Base-by-base conservation (phyloP, 2,113 vertebrate genomes). In the Sardina pilchardus region DNA sequence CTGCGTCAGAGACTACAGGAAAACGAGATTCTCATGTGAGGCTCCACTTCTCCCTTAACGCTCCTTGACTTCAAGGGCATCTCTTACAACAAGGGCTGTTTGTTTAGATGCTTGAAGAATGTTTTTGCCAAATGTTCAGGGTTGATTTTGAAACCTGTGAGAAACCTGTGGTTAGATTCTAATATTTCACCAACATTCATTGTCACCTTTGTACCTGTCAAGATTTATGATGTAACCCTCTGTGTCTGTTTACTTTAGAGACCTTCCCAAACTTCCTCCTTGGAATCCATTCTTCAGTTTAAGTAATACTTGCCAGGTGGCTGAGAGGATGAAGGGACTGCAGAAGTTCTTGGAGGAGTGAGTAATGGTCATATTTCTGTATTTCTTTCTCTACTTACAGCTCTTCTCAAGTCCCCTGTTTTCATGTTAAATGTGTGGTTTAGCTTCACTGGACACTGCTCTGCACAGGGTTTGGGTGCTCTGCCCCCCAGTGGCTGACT, bases 211-310 rank as follows among this genome's bases (percentile, higher is more conserved):
- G 10, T 26, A 10, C 7, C 36, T 42, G 39, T 45, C 24, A 1
- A 6, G 45, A 6, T 47, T 12, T 19, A 83, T 30, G 34, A 10
- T 34, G 0, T 48, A 2, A 2, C 17, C 2, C 1, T 12, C 2
- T 67, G 39, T 45, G 34, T 82, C n/a, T 82, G 42, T 59, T 0
- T 86, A 1, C 84, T 0, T 0, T 86, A 96, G 95, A 84, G 95
- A 97, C 48, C 82, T 99, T 48, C 98, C 98, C 24, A 98, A 98
- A 85, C 93, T 99, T 87, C 97, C 97, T 6, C 93, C 96, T 2
- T 95, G 96, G 94, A 97, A 95, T 80, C 96, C 96, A 0, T 99
- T 99, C 94, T 98, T 99, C 93, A 98, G 96, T 83, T 91, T 96
- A 89, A 96, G 92, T 88, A 99, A 97, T 88, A 92, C 92, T 1